Percentiles rank a stretch among this genome's conserved stretches.
These are phyloP conservation scores for Nicator chloris DNA, from an alignment of 2,113 vertebrate species.

Conservation along the genomic window DNA sequence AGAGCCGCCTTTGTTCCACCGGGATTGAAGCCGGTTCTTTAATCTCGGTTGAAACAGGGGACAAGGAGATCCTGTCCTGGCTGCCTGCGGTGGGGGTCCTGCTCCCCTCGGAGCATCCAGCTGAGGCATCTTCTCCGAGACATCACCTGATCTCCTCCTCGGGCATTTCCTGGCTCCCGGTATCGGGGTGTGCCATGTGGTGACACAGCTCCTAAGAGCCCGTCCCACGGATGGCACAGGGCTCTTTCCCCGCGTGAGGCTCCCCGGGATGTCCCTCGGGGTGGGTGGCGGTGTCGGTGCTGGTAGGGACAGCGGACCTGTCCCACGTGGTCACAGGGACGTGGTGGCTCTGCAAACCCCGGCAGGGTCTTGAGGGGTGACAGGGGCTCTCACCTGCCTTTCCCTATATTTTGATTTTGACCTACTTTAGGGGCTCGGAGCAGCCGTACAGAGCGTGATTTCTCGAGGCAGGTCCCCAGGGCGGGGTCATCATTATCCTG, in stretches of 20 bases:
- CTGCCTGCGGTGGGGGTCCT: not conserved
- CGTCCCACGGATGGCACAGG: not conserved
- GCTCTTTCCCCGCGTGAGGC: not conserved
- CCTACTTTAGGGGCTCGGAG: not conserved
- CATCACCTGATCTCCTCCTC: not conserved
- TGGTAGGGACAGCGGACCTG: not conserved
- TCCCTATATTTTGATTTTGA: not conserved
- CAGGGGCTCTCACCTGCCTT: not conserved
- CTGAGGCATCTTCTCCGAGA: not conserved
- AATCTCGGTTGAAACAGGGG: not conserved
- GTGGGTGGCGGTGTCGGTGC: not conserved
- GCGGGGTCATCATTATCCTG: slow-evolving; percentile 4
- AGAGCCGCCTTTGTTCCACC: slow-evolving; percentile 41
- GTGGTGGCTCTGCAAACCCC: not conserved
- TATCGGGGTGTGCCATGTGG: not conserved
- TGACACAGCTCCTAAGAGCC: not conserved
- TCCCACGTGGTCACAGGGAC: accelerated
- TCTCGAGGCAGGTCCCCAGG: not conserved
- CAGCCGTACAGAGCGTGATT: not conserved
- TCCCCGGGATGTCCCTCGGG: not conserved
- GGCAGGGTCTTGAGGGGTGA: not conserved
- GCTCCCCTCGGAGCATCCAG: not conserved
- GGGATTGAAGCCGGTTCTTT: slow-evolving; percentile 22
- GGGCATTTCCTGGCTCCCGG: not conserved
- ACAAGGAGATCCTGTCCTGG: not conserved